Evolutionary conservation across 1,140 invertebrate genomes (phyloP), one percentile per base, ranked within the genome.

Genomic region (Megalopta genalis): DNA sequence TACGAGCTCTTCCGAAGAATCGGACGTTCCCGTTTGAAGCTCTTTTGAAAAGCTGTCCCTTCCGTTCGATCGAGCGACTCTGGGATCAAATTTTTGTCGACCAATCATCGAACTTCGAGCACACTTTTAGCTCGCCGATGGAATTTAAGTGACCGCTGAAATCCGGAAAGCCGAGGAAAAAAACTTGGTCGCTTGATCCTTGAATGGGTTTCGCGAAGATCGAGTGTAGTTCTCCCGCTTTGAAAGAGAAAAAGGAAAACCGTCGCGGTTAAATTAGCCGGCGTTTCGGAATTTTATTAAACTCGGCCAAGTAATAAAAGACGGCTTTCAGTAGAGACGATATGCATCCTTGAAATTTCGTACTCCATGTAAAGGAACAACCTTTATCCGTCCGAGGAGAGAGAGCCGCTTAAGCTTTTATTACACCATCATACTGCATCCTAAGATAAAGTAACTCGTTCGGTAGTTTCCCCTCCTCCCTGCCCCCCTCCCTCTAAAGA

Each of bases 371-470:
- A 25, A 77, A 46, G 75, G 32, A 70, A 49, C 57, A 77, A 39
- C 42, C 42, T 77, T 60, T 62, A 77, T 37, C 32, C 42, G 57
- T 27, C 42, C 16, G 3, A 25, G 39, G 57, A n/a, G n/a, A n/a
- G n/a, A n/a, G n/a, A 23, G 27, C n/a, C 25, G n/a, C 62, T 77
- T 77, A 77, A 77, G 66, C 66, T 77, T 77, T 77, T 70, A 70
- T 77, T 77, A 39, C 27, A 39, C 57, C 57, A 77, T 77, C 42
- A 46, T 5, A 27, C n/a, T 70, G 27, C 66, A 70, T 42, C 68
- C 46, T 21, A 77, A 77, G 66, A 49, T 77, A 70, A 70, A 77
- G 42, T 46, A 46, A 27, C 27, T 62, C 66, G 46, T 63, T 62
- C 12, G 42, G 27, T 23, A 46, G n/a, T 46, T 7, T 16, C 27